Conservation (phyloP, 2,113 vertebrate genomes). For the Fregetta grallaria region DNA sequence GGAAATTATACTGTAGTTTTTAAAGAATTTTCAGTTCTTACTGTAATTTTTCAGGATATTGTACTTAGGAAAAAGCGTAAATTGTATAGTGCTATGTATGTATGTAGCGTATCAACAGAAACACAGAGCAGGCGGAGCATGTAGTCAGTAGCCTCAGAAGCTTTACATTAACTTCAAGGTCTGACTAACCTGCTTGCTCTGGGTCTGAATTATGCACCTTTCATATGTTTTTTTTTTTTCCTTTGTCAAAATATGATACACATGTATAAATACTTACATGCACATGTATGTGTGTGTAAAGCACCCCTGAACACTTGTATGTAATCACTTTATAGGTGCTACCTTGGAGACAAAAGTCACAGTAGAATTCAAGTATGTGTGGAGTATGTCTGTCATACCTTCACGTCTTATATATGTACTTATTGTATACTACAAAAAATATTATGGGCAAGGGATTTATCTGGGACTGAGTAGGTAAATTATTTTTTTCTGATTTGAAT, state of each 20-base stretch:
- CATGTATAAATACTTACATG: not conserved
- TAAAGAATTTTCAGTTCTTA: not conserved
- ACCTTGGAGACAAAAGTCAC: not conserved
- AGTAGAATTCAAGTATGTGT: not conserved
- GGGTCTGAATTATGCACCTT: not conserved
- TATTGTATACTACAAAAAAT: not conserved
- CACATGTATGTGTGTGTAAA: not conserved
- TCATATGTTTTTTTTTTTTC: not conserved
- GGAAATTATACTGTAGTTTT: not conserved
- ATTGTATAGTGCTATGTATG: not conserved
- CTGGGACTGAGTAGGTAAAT: not conserved
- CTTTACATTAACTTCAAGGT: not conserved
- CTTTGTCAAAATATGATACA: not conserved
- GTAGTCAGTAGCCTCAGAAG: not conserved
- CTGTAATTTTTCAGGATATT: not conserved
- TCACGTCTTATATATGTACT: not conserved
- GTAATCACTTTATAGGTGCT: not conserved
- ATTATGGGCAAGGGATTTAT: not conserved
- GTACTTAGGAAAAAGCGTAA: not conserved
- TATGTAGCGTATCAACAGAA: not conserved
- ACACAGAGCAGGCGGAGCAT: not conserved
- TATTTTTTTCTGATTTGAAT: not conserved
- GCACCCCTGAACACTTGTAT: not conserved
- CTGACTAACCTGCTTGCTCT: not conserved
- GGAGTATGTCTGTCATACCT: not conserved